Evolutionary conservation across 2,113 vertebrate genomes (phyloP), one percentile per base, ranked within the genome.

Genomic region (Leptodactylus fuscus): DNA sequence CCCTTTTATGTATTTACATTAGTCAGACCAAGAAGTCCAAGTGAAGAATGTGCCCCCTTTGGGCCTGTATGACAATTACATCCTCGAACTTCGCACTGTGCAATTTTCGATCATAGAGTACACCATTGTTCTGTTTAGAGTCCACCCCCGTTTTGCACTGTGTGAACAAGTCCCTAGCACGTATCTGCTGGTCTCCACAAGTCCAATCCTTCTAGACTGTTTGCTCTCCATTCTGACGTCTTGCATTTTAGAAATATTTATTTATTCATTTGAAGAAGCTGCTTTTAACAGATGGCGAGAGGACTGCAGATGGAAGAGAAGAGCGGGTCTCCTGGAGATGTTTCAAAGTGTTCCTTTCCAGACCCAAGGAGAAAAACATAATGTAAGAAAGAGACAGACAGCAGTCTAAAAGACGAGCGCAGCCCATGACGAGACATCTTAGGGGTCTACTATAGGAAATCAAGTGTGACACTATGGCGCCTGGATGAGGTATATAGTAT

Each of bases 281-380:
- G 32, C 73, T 49, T 58, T 70, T 69, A 55, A 78, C 83, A 85
- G 83, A 85, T 85, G 83, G 83, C 44, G 60, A 70, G 58, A 69
- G 44, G 83, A 85, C 46, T 85, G 34, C 75, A 79, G 83, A 85
- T 79, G 83, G 83, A 65, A 70, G 75, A 67, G 83, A 79, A 53
- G 51, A 83, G 69, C 75, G 24, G 83, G 74, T 85, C 82, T 85
- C 82, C 55, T 85, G 82, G 82, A 85, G 58, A 77, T 32, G 69
- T 78, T 65, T 85, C 82, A 85, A 85, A 65, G 44, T 78, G 60
- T 44, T 13, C 3, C 75, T 55, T 53, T 65, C 44, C 74, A 78
- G 58, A 70, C 46, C 41, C 48, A 67, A 78, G 82, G 53, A 83
- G 69, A 79, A 85, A 85, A 48, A 79, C 58, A 85, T 53, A 22